Conservation (phyloP, 2,888 invertebrate species). For the Lasioglossum villosulum region DNA sequence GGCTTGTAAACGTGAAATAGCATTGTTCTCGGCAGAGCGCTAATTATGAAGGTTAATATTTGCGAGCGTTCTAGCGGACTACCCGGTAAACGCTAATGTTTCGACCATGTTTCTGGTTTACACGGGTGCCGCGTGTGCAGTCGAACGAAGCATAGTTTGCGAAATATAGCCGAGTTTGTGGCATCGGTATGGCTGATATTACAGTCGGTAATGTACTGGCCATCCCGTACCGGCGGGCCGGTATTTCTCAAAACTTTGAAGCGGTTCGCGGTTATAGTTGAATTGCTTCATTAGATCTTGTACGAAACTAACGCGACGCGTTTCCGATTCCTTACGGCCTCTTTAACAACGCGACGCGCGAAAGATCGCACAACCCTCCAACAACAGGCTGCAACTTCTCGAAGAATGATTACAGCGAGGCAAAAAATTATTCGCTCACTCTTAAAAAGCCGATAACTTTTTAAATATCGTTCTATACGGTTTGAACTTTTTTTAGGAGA, state of each 20-base stretch:
- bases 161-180: conserved; percentile 62
- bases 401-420: no score
- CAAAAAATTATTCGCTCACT: no score
- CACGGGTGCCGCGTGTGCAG: conserved; percentile 54
- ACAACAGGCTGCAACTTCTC: not conserved
- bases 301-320: conserved; percentile 50
- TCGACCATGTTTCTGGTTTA: conserved; percentile 53
- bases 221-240: conserved; percentile 44
- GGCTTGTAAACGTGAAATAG: conserved; percentile 27
- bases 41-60: conserved; percentile 52
- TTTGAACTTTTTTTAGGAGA: no score
- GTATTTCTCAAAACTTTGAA: conserved; percentile 72
- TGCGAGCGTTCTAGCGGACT: conserved; percentile 13
- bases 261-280: conserved; percentile 68
- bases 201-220: conserved; percentile 67
- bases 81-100: conserved; percentile 50
- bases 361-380: not conserved
- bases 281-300: conserved; percentile 73
- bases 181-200: conserved; percentile 66
- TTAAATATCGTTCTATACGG: no score
- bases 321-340: conserved; percentile 23
- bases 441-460: no score
- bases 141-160: conserved; percentile 59
- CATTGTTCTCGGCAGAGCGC: conserved; percentile 31
- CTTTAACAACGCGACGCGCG: not conserved